phyloP scores from a whole-genome alignment of 1,140 invertebrate species.

The Steinernema feltiae region DNA sequence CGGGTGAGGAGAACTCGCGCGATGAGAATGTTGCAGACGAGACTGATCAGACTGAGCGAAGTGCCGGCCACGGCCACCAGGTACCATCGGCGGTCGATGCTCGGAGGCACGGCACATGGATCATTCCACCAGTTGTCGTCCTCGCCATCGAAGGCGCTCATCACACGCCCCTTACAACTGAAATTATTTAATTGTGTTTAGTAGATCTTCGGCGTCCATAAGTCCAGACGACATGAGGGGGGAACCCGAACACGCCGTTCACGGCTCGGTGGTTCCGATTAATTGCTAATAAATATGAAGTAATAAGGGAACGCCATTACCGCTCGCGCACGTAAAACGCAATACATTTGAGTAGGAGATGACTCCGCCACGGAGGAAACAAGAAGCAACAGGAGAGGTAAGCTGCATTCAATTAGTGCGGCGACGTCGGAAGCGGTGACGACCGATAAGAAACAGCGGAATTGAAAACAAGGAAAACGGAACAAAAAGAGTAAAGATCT shows the following conservation, averaged over 20 bases:
- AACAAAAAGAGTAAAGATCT: not conserved
- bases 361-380: not conserved
- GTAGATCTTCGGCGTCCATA: not conserved
- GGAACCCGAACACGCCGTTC: not conserved
- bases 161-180: slow-evolving; percentile 6
- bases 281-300: not conserved
- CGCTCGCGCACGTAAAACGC: not conserved
- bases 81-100: slow-evolving; percentile 32
- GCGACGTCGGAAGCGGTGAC: too few relatives aligned
- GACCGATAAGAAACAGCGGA: too few relatives aligned
- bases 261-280: not conserved
- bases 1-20: slow-evolving; percentile 27
- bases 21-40: slow-evolving; percentile 33
- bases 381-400: not conserved
- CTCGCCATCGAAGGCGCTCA: not conserved
- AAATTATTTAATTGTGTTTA: not conserved
- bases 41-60: slow-evolving; percentile 24
- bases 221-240: too few relatives aligned
- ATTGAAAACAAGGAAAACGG: too few relatives aligned
- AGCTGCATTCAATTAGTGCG: too few relatives aligned
- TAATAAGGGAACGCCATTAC: not conserved
- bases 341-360: not conserved
- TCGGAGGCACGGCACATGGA: slow-evolving; percentile 26
- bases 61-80: slow-evolving; percentile 40
- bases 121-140: slow-evolving; percentile 11